phyloP scores from a whole-genome alignment of 2,113 vertebrate species.

The Elephantulus edwardii region DNA sequence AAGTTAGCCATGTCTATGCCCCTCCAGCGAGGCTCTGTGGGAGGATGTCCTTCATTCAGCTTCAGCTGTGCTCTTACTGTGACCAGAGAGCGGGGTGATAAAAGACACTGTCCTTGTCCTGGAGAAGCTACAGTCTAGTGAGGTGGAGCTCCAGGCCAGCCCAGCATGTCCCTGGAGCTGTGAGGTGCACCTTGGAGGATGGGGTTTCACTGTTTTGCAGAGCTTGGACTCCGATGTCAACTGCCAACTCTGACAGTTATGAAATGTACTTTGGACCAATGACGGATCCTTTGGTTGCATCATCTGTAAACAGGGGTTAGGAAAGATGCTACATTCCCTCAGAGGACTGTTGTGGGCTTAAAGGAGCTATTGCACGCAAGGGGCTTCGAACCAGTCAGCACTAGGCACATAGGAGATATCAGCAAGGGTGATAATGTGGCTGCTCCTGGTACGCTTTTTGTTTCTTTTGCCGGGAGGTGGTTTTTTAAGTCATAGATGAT shows the following conservation, averaged over 20 bases:
- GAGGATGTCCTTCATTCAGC: not conserved
- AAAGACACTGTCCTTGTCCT: not conserved
- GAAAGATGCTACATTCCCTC: not conserved
- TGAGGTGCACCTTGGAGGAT: not conserved
- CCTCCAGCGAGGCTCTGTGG: not conserved
- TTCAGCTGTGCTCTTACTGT: not conserved
- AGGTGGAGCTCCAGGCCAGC: not conserved
- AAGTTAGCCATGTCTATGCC: not conserved
- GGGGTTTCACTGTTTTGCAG: not conserved
- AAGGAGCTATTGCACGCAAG: not conserved
- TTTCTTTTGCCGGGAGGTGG: not conserved
- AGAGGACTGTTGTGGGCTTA: not conserved
- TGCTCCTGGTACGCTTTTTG: not conserved
- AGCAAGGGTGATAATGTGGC: fast-evolving
- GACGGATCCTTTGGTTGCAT: not conserved
- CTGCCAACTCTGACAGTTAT: not conserved
- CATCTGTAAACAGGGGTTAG: not conserved
- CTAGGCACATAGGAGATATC: fast-evolving
- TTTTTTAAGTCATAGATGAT: not conserved
- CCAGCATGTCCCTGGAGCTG: not conserved
- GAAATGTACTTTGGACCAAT: not conserved
- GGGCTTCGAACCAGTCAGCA: not conserved
- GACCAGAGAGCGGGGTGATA: not conserved
- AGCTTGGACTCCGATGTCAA: not conserved
- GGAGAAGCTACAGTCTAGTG: fast-evolving